These are phyloP conservation scores for Neocrepidodera transversa DNA, from an alignment of 2,888 invertebrate species.

Conservation along the genomic window DNA sequence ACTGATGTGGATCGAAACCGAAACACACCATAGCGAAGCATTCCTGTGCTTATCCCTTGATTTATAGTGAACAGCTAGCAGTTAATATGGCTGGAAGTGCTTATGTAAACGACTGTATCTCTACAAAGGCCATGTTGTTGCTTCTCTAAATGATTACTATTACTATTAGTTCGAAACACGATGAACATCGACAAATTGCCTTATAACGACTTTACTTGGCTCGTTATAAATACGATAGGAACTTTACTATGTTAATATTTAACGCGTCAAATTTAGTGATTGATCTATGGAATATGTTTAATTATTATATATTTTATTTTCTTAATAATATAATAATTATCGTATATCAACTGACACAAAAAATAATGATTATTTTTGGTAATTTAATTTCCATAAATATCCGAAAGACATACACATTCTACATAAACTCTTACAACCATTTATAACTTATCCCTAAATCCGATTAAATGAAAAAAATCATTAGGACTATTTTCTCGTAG, in stretches of 20 bases:
- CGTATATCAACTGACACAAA: too few species aligned
- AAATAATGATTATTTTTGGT: too few species aligned
- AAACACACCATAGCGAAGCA: not conserved
- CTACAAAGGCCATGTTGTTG: constrained; percentile 3
- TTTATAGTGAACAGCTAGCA: constrained; percentile 5
- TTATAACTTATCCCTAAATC: not conserved
- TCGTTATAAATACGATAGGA: not conserved
- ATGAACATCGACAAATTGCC: constrained; percentile 1
- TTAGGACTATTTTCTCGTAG: not conserved
- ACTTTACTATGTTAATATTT: not conserved
- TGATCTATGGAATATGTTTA: not conserved
- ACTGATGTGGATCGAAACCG: not conserved
- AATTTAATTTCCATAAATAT: too few species aligned
- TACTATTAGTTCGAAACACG: not conserved
- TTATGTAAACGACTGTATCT: constrained; percentile 7
- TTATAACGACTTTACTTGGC: constrained; percentile 9
- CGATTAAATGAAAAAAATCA: not conserved
- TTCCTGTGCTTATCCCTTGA: constrained; percentile 1
- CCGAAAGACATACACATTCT: too few species aligned
- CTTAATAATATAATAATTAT: too few species aligned
- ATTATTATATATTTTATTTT: too few species aligned
- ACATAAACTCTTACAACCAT: constrained; percentile 3
- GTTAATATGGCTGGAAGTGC: constrained; percentile 9
- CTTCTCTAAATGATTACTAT: constrained; percentile 15
- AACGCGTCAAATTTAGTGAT: not conserved